These are phyloP conservation scores for Sclerodermus sp. DNA, from an alignment of 2,888 invertebrate species.

Conservation along the genomic window DNA sequence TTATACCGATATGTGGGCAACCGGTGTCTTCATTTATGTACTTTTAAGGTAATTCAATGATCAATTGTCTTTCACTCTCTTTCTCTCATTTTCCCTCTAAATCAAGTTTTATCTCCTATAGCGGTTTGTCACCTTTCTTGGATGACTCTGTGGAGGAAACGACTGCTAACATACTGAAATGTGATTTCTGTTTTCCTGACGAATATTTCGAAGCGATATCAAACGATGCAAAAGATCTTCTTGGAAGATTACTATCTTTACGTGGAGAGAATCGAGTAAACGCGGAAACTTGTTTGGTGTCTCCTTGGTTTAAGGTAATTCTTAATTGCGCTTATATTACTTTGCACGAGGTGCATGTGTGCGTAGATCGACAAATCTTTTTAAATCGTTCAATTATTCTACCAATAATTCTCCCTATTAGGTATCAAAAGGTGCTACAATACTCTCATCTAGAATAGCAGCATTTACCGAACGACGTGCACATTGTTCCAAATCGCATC, in stretches of 20 bases:
- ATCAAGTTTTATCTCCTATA: slow-evolving; percentile 44
- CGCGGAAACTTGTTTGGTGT: slow-evolving; percentile 57
- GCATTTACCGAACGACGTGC: slow-evolving; percentile 54
- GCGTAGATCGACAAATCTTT: too few relatives aligned
- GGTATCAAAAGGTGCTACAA: slow-evolving; percentile 52
- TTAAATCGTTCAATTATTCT: too few relatives aligned
- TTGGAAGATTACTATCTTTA: slow-evolving; percentile 67
- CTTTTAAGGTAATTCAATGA: slow-evolving; percentile 66
- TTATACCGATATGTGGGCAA: slow-evolving; percentile 80
- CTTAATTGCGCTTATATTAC: background rate
- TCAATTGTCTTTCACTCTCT: background rate
- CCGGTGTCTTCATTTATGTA: slow-evolving; percentile 78
- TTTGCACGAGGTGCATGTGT: too few relatives aligned
- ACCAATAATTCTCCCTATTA: slow-evolving; percentile 20
- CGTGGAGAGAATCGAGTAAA: slow-evolving; percentile 60
- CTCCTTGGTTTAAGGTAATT: slow-evolving; percentile 58
- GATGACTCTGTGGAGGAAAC: slow-evolving; percentile 84
- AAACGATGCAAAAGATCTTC: slow-evolving; percentile 69
- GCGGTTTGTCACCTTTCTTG: slow-evolving; percentile 78
- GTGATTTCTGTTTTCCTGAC: slow-evolving; percentile 80
- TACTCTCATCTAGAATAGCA: slow-evolving; percentile 51
- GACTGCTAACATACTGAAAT: slow-evolving; percentile 78
- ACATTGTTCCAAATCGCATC: slow-evolving; percentile 50
- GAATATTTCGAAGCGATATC: slow-evolving; percentile 74
- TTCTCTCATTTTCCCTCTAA: background rate